These are phyloP conservation scores for Aptenodytes forsteri DNA, from an alignment of 2,113 vertebrate species.

Conservation along the genomic window DNA sequence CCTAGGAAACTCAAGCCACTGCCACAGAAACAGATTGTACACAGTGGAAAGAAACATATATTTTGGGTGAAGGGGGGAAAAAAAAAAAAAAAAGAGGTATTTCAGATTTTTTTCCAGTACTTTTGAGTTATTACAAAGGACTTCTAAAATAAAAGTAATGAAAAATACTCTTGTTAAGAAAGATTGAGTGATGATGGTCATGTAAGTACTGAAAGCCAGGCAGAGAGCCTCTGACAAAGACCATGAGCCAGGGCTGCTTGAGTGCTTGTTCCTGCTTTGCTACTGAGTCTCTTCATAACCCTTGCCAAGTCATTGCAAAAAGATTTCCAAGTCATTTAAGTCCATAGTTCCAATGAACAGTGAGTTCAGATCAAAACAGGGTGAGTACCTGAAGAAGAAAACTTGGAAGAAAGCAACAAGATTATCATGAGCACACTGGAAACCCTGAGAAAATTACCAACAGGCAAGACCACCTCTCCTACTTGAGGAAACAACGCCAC, in stretches of 20 bases:
- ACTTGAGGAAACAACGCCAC: background rate
- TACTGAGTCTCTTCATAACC: background rate
- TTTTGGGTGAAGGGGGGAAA: background rate
- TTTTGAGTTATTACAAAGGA: conserved; percentile 46
- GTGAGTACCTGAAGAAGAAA: background rate
- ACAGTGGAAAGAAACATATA: conserved; percentile 60
- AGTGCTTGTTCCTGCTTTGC: background rate
- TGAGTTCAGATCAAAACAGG: background rate
- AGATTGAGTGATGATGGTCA: conserved; percentile 46
- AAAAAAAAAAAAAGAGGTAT: background rate
- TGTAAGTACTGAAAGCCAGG: conserved; percentile 30
- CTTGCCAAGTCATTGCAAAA: background rate
- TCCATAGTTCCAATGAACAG: background rate
- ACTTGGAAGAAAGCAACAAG: background rate
- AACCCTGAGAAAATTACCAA: background rate
- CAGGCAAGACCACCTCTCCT: background rate
- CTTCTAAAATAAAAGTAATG: conserved; percentile 51
- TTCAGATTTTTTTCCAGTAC: background rate
- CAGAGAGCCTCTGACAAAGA: background rate
- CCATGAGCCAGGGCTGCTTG: background rate
- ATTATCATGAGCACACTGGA: background rate
- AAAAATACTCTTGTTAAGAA: conserved; percentile 59
- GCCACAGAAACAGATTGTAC: conserved; percentile 67
- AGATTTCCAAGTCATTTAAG: background rate
- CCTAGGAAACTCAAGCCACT: conserved; percentile 67